Conservation (phyloP, 2,113 vertebrate species). For the Pampusana beccarii region DNA sequence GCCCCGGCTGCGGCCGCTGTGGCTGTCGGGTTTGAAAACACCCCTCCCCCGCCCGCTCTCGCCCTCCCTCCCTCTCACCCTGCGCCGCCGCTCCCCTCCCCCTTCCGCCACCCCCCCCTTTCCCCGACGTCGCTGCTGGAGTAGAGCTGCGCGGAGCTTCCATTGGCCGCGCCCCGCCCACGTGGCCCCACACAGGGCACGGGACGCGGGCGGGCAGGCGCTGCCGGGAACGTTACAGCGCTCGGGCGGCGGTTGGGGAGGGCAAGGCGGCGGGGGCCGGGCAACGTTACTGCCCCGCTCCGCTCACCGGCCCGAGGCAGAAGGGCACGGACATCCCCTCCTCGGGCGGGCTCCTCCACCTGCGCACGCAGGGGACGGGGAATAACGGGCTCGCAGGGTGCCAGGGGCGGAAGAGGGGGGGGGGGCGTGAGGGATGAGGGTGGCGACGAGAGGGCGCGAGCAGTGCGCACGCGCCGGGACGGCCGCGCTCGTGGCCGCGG, state of each 20-base stretch:
- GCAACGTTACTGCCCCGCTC: neutral
- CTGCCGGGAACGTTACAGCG: neutral
- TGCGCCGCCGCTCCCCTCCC: conserved; percentile 22
- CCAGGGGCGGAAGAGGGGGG: neutral
- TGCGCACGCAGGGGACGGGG: neutral
- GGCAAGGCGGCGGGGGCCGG: neutral
- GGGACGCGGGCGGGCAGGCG: neutral
- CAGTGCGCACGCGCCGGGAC: neutral
- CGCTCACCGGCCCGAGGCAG: neutral
- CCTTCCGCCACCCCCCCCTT: conserved; percentile 35
- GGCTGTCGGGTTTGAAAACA: conserved; percentile 56
- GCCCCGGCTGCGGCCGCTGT: neutral
- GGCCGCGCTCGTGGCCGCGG: neutral
- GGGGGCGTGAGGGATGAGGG: neutral
- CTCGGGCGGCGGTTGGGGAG: neutral
- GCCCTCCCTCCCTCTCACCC: conserved; percentile 7
- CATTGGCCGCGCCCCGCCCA: conserved; percentile 72
- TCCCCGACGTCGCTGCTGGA: conserved; percentile 48
- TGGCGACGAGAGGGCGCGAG: neutral
- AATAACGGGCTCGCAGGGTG: neutral
- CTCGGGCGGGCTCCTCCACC: too few relatives aligned
- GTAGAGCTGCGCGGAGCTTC: neutral
- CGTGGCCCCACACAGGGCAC: conserved; percentile 60
- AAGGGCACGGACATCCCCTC: neutral
- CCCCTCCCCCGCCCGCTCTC: neutral